Evolutionary conservation across 2,113 vertebrate genomes (phyloP).

Genomic region (Microtus ochrogaster): DNA sequence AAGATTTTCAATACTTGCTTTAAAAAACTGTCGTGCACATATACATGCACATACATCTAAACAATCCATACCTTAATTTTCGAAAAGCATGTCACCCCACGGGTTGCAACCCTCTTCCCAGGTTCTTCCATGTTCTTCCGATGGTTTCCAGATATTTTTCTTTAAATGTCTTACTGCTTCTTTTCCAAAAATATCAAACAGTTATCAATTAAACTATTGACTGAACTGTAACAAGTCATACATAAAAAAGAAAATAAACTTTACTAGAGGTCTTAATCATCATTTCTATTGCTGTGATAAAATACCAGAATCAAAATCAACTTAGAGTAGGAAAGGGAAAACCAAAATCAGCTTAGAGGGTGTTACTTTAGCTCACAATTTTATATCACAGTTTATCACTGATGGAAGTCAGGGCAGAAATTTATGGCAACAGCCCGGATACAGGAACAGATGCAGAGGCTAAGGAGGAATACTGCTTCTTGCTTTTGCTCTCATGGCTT

Average conservation of each 20-base stretch:
- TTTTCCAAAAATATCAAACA: conserved; percentile 60
- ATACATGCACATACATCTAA: neutral
- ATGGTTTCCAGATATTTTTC: conserved; percentile 34
- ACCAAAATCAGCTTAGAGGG: neutral
- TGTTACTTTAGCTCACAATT: neutral
- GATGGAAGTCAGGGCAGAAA: neutral
- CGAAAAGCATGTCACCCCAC: conserved; percentile 69
- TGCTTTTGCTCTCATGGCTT: neutral
- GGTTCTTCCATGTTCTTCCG: conserved; percentile 75
- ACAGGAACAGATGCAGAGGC: neutral
- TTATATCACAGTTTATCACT: neutral
- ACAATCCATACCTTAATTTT: conserved; percentile 78
- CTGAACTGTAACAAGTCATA: neutral
- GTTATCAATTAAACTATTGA: neutral
- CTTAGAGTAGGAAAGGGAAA: neutral
- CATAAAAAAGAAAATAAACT: neutral
- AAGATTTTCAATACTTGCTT: neutral
- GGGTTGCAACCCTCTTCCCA: conserved; percentile 55
- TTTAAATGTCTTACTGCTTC: neutral
- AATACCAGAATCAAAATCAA: neutral
- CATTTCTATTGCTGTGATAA: neutral
- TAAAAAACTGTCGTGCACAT: neutral
- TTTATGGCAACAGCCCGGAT: neutral
- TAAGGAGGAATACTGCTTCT: neutral
- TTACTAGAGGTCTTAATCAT: neutral